phyloP scores from a whole-genome alignment of 2,888 invertebrate species.

The Sepioteuthis lessoniana region DNA sequence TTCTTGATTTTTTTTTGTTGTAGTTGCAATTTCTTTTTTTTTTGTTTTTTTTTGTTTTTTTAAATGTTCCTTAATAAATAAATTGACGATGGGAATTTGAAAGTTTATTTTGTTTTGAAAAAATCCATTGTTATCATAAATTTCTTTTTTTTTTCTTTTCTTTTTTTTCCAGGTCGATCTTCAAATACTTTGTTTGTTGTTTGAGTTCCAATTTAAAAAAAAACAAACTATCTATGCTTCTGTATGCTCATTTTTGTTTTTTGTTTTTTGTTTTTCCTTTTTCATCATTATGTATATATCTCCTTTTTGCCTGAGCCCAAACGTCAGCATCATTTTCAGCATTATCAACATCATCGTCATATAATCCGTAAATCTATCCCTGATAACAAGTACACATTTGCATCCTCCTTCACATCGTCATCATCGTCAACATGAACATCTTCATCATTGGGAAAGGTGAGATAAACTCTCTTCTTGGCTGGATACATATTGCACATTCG shows the following conservation, averaged over 20 bases:
- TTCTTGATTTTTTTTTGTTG: not conserved
- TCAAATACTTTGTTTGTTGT: not conserved
- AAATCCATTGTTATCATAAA: too few relatives aligned
- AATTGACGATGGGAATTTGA: conserved; percentile 37
- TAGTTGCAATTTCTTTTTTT: not conserved
- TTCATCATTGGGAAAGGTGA: conserved; percentile 17
- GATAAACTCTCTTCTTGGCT: conserved; percentile 39
- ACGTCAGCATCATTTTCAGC: conserved; percentile 34
- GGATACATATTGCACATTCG: conserved; percentile 44
- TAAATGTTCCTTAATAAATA: not conserved
- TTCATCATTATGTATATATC: not conserved
- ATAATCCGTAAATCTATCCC: not conserved
- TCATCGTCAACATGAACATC: not conserved
- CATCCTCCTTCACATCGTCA: conserved; percentile 19
- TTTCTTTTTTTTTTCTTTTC: not conserved
- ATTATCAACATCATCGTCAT: conserved; percentile 24
- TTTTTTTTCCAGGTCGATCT: conserved; percentile 16
- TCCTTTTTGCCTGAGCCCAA: not conserved
- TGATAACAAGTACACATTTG: conserved; percentile 34
- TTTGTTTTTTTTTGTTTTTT: not conserved
- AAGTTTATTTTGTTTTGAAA: conserved; percentile 11
- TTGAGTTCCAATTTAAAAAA: not conserved
- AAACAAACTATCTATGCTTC: too few relatives aligned
- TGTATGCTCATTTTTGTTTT: not conserved
- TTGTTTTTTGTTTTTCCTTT: not conserved